Percentiles rank a stretch among this genome's conserved stretches.
Conservation (phyloP, 2,888 invertebrate genomes). For the Carpatolechia fugitivella region DNA sequence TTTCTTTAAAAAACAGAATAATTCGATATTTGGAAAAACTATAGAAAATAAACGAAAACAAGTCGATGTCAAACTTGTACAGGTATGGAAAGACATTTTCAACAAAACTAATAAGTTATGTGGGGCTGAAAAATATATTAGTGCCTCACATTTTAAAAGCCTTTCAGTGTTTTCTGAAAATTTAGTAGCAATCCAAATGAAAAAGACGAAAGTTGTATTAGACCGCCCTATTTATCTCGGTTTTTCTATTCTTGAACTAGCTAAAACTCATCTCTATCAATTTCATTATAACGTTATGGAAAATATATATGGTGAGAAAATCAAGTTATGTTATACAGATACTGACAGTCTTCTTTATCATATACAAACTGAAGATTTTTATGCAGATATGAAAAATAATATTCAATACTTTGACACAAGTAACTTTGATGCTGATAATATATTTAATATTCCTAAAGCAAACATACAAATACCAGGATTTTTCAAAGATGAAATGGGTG, state of each 20-base stretch:
- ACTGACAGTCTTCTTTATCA: neutral
- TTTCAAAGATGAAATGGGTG: slow-evolving; percentile 17
- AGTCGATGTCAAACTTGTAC: neutral
- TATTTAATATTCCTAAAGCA: neutral
- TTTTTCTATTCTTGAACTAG: neutral
- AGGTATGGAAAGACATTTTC: neutral
- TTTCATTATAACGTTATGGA: neutral
- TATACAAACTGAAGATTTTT: neutral
- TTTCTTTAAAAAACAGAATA: neutral
- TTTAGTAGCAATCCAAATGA: neutral
- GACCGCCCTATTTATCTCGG: neutral
- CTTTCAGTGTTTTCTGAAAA: neutral
- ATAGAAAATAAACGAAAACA: neutral
- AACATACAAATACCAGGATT: slow-evolving; percentile 8
- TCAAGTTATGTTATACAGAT: neutral
- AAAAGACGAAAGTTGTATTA: neutral
- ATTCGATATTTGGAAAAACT: slow-evolving; percentile 5
- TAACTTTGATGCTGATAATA: neutral
- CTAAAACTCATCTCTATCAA: neutral
- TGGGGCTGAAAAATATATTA: neutral
- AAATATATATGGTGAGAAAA: neutral
- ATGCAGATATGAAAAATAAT: neutral
- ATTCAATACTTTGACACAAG: neutral
- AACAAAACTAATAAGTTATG: neutral
- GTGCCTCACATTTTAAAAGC: neutral